Conservation (phyloP, 2,797 vertebrate genomes). For the Parambassis ranga region DNA sequence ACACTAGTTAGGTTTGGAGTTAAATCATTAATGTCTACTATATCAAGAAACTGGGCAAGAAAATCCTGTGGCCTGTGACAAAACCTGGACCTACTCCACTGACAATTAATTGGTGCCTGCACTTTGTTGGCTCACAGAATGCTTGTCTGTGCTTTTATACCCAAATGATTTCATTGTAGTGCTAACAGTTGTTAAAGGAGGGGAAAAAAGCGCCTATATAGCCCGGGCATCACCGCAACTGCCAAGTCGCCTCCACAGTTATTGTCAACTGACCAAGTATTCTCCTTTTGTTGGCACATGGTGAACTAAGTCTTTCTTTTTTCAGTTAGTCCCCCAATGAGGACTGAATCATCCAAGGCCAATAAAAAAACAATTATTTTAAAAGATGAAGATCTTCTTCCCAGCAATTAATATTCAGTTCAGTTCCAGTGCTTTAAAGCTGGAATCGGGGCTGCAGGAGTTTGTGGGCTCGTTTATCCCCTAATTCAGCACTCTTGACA, state of each 20-base stretch:
- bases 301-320: too few species aligned
- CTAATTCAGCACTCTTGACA: too few species aligned
- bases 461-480: too few species aligned
- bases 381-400: too few species aligned
- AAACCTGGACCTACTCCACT: conserved; percentile 42
- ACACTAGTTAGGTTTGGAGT: background rate
- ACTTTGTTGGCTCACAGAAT: conserved; percentile 32
- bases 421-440: too few species aligned
- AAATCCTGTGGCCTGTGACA: conserved; percentile 38
- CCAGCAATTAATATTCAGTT: background rate
- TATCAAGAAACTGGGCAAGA: conserved; percentile 12
- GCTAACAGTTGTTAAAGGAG: conserved; percentile 32
- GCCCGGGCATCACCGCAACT: background rate
- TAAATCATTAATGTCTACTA: conserved; percentile 3
- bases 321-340: too few species aligned
- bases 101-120: conserved; percentile 37
- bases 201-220: conserved; percentile 8
- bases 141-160: conserved; percentile 31
- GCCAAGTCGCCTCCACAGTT: conserved; percentile 17
- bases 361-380: too few species aligned
- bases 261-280: conserved; percentile 40
- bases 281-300: conserved; percentile 7
- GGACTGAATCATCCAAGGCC: background rate
- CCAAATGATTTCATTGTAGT: conserved; percentile 35
- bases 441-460: too few species aligned